These are phyloP conservation scores for Tarsius wallacei DNA, from an alignment of 2,797 vertebrate species.

Conservation along the genomic window DNA sequence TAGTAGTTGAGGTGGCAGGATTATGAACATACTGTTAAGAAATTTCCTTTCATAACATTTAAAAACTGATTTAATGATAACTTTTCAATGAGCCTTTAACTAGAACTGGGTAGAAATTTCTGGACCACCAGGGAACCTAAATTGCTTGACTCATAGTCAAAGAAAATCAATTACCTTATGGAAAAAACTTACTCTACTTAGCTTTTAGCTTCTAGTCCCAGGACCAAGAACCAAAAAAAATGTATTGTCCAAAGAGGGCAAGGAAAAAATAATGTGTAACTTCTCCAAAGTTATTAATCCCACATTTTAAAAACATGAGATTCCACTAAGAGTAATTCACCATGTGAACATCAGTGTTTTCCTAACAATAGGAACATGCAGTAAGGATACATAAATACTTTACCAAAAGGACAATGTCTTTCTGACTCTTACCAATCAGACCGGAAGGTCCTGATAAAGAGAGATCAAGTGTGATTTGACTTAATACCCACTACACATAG, in stretches of 20 bases:
- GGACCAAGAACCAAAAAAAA: slow-evolving; percentile 49
- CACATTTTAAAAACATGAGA: slow-evolving; percentile 14
- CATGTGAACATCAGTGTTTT: background rate
- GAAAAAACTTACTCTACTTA: background rate
- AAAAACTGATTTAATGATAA: slow-evolving; percentile 1
- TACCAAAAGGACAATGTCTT: background rate
- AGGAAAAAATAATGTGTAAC: slow-evolving; percentile 49
- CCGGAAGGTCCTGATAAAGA: background rate
- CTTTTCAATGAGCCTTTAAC: slow-evolving; percentile 49
- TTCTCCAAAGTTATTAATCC: slow-evolving; percentile 45
- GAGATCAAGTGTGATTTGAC: background rate
- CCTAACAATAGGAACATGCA: slow-evolving; percentile 22
- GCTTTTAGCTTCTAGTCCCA: slow-evolving; percentile 55
- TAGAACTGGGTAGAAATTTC: slow-evolving; percentile 46
- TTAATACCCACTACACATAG: slow-evolving; percentile 12
- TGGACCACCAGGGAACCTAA: background rate
- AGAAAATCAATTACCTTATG: slow-evolving; percentile 63
- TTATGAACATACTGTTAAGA: slow-evolving; percentile 18
- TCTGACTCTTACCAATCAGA: slow-evolving; percentile 24
- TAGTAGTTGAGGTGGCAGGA: background rate
- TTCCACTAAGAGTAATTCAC: slow-evolving; percentile 11
- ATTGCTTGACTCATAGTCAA: slow-evolving; percentile 41
- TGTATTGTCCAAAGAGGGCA: slow-evolving; percentile 1
- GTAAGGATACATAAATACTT: background rate
- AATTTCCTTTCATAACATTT: slow-evolving; percentile 55